Conservation (phyloP, 1,140 invertebrate genomes). For the Notospermus geniculatus region DNA sequence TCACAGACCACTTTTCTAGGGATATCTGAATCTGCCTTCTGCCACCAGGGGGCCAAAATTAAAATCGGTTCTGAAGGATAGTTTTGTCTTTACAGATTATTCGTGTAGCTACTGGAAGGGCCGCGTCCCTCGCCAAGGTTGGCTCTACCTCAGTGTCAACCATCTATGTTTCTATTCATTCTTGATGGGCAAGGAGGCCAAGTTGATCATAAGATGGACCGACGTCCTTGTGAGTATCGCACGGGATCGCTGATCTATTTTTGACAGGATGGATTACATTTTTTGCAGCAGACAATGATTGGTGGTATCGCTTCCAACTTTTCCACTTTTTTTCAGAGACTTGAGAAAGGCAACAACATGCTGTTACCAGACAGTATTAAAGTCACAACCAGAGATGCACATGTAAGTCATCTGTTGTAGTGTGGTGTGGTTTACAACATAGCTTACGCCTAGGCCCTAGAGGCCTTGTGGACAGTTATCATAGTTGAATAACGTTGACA, state of each 20-base stretch:
- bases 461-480: too few species aligned
- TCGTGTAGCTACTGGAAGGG: conserved; percentile 87
- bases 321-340: conserved; percentile 67
- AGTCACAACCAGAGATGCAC: conserved; percentile 76
- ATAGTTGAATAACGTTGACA: too few species aligned
- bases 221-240: conserved; percentile 58
- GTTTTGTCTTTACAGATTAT: conserved; percentile 51
- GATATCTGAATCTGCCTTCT: background rate
- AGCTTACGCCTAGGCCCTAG: too few species aligned
- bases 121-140: conserved; percentile 87
- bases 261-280: too few species aligned
- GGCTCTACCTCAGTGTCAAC: conserved; percentile 93
- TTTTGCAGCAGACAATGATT: too few species aligned
- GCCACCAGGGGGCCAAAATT: background rate
- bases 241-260: too few species aligned
- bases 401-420: too few species aligned
- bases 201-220: conserved; percentile 75
- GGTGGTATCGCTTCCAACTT: too few species aligned
- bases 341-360: conserved; percentile 74
- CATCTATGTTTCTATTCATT: conserved; percentile 96
- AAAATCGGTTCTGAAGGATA: background rate
- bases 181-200: conserved; percentile 86
- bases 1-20: too few species aligned
- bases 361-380: conserved; percentile 81
- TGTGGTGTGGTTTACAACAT: too few species aligned